These are phyloP conservation scores for Hypotaenidia okinawae DNA, from an alignment of 2,797 vertebrate species.

Conservation along the genomic window DNA sequence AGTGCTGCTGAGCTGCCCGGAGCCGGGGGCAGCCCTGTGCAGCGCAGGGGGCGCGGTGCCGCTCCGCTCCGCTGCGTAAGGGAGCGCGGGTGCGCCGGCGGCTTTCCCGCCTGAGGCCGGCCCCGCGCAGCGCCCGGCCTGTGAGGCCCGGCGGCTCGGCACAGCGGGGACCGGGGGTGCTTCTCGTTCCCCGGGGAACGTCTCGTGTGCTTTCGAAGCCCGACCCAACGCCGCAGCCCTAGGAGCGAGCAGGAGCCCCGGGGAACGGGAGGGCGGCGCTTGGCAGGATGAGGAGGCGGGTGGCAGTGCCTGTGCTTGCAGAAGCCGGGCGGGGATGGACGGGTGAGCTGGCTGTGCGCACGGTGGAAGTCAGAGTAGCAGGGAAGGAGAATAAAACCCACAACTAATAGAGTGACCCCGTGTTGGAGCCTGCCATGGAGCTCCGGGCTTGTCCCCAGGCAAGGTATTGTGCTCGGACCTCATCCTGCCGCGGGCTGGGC, in stretches of 20 bases:
- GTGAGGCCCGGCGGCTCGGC: rapidly evolving
- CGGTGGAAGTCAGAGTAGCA: background rate
- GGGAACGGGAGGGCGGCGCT: rapidly evolving
- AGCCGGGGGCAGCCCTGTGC: too few species aligned
- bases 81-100: too few species aligned
- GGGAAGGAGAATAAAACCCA: background rate
- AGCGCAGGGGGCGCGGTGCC: too few species aligned
- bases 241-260: rapidly evolving
- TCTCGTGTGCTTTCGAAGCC: background rate
- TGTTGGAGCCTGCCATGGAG: background rate
- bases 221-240: rapidly evolving
- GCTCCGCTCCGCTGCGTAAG: too few species aligned
- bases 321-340: rapidly evolving
- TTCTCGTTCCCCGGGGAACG: background rate
- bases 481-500: rapidly evolving
- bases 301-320: background rate
- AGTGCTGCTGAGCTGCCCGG: rapidly evolving
- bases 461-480: background rate
- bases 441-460: background rate
- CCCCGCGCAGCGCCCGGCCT: rapidly evolving
- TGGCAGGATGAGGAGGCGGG: rapidly evolving
- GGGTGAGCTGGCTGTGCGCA: rapidly evolving
- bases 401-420: rapidly evolving
- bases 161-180: rapidly evolving
- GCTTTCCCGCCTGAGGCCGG: background rate